A percentile compares a stretch with the other conserved stretches of the same genome.
Evolutionary conservation across 2,888 invertebrate genomes (phyloP).

Genomic region (Odontocerum albicorne): DNA sequence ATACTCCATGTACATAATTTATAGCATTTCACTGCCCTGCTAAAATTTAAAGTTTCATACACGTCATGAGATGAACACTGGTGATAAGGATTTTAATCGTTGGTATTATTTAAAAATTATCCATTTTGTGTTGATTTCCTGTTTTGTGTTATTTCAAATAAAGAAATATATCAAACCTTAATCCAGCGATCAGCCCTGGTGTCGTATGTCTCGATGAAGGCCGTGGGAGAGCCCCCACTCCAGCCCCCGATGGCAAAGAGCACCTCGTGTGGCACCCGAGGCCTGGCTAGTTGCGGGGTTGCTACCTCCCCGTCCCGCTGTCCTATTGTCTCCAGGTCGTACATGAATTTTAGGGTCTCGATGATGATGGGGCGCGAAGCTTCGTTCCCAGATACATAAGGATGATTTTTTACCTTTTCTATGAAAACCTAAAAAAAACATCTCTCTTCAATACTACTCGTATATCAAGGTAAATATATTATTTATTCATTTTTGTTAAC

Average conservation of each 20-base stretch:
- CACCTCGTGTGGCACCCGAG: conserved; percentile 85
- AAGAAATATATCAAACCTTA: conserved; percentile 46
- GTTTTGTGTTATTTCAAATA: not conserved
- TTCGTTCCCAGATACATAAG: conserved; percentile 80
- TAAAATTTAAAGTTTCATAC: too few species aligned
- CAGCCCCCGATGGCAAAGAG: conserved; percentile 84
- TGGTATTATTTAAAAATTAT: too few species aligned
- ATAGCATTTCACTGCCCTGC: too few species aligned
- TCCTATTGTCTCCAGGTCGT: conserved; percentile 88
- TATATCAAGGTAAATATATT: too few species aligned
- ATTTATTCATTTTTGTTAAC: too few species aligned
- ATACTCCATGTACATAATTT: too few species aligned
- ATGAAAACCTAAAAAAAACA: conserved; percentile 80
- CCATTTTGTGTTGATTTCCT: not conserved
- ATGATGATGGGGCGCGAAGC: conserved; percentile 86
- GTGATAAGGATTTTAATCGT: not conserved
- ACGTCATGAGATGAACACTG: not conserved
- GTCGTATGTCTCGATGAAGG: conserved; percentile 85
- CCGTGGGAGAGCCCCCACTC: conserved; percentile 59
- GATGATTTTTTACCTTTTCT: conserved; percentile 87
- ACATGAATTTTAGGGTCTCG: conserved; percentile 87
- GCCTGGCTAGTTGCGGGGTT: conserved; percentile 81
- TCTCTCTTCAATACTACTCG: too few species aligned
- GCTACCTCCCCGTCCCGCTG: conserved; percentile 77
- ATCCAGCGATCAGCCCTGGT: conserved; percentile 90